Evolutionary conservation across 2,113 vertebrate genomes (phyloP).

Genomic region (Entelurus aequoreus): DNA sequence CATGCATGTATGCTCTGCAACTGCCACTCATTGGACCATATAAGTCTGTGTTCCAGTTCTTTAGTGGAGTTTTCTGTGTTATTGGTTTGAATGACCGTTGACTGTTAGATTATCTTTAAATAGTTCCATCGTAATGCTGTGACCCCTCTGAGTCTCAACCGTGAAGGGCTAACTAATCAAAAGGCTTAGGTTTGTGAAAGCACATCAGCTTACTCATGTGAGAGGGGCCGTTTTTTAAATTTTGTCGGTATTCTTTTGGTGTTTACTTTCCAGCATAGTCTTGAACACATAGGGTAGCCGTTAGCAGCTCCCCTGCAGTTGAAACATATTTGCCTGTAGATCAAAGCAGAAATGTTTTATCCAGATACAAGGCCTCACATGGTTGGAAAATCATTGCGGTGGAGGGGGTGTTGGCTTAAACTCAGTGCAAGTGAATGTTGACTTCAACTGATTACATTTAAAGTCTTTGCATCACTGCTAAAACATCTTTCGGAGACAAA

Average conservation of each 20-base stretch:
- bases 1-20: constrained; percentile 53
- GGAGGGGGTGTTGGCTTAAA: not conserved
- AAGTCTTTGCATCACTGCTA: no score
- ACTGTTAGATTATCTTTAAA: constrained; percentile 35
- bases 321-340: constrained; percentile 29
- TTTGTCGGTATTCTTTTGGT: constrained; percentile 23
- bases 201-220: constrained; percentile 6
- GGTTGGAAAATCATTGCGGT: constrained; percentile 26
- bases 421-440: not conserved
- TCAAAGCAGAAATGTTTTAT: constrained; percentile 39
- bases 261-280: constrained; percentile 38
- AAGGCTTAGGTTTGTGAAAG: not conserved
- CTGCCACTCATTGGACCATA: constrained; percentile 40
- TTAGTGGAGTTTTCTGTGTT: constrained; percentile 45
- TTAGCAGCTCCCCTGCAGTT: constrained; percentile 32
- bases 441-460: not conserved
- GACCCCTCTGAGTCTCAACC: constrained; percentile 29
- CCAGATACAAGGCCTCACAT: constrained; percentile 13
- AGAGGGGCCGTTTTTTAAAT: constrained; percentile 9
- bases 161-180: constrained; percentile 18
- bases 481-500: no score
- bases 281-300: constrained; percentile 30
- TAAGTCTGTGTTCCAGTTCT: constrained; percentile 27
- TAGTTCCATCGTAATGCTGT: constrained; percentile 21
- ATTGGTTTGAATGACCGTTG: constrained; percentile 35